Conservation (phyloP, 2,113 vertebrate genomes). For the Thamnaconus septentrionalis region DNA sequence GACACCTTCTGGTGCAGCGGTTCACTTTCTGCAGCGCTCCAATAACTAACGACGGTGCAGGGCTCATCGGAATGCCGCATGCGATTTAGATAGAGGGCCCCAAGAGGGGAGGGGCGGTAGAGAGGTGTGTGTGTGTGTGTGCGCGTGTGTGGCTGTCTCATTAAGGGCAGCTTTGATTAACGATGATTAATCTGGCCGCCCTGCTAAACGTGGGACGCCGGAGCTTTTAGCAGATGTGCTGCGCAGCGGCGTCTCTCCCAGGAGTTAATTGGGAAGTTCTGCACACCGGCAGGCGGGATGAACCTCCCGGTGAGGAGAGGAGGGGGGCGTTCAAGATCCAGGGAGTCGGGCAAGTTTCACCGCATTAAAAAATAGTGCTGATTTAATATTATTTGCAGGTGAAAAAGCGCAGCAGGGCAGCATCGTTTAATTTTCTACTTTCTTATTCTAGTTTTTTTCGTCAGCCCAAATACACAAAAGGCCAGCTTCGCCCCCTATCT, state of each 20-base stretch:
- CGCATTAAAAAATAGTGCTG: too few relatives aligned
- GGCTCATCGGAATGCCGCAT: too few relatives aligned
- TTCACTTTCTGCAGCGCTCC: constrained; percentile 36
- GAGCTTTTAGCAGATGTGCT: constrained; percentile 62
- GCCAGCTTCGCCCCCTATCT: background rate
- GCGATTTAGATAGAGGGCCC: too few relatives aligned
- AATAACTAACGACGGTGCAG: constrained; percentile 17
- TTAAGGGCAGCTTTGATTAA: constrained; percentile 60
- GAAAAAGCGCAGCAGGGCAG: too few relatives aligned
- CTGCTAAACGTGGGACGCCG: constrained; percentile 35
- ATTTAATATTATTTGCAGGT: too few relatives aligned
- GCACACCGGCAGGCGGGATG: constrained; percentile 46
- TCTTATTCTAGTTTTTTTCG: too few relatives aligned
- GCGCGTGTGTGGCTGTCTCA: constrained; percentile 30
- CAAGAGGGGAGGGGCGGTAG: background rate
- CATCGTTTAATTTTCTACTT: too few relatives aligned
- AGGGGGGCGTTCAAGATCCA: background rate
- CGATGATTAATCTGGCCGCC: constrained; percentile 57
- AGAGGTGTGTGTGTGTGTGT: constrained; percentile 43
- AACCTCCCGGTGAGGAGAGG: constrained; percentile 10
- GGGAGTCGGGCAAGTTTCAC: too few relatives aligned
- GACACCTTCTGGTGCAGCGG: constrained; percentile 19
- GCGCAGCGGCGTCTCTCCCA: constrained; percentile 22
- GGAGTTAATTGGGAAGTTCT: constrained; percentile 63
- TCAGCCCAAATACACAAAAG: background rate